Evolutionary conservation across 2,888 invertebrate genomes (phyloP).

Genomic region (Eurytoma adleriae): DNA sequence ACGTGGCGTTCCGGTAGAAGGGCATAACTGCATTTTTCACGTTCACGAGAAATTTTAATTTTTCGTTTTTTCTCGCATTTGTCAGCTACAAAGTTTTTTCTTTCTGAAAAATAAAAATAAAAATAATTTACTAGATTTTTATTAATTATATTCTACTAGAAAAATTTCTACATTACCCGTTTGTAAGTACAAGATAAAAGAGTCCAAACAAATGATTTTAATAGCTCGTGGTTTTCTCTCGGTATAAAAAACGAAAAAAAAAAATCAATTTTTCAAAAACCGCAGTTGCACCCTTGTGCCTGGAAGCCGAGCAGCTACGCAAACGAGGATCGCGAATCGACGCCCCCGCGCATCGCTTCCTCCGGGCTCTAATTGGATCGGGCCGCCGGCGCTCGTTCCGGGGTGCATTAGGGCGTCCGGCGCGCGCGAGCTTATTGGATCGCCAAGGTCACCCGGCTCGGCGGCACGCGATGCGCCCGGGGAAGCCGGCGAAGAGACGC

Average conservation of each 20-base stretch:
- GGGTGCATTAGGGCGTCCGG: neutral
- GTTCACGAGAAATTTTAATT: too few relatives aligned
- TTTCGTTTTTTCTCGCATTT: too few relatives aligned
- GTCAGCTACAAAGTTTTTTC: too few relatives aligned
- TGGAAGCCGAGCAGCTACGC: too few relatives aligned
- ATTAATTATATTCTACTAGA: too few relatives aligned
- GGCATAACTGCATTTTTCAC: too few relatives aligned
- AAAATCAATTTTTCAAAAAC: neutral
- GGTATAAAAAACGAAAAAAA: too few relatives aligned
- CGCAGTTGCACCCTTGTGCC: neutral
- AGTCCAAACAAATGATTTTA: neutral
- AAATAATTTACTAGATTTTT: too few relatives aligned
- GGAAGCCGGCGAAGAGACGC: neutral
- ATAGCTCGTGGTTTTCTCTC: neutral
- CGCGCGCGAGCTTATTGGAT: slow-evolving; percentile 5
- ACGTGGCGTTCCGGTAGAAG: too few relatives aligned
- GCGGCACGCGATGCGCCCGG: neutral
- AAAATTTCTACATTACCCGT: too few relatives aligned
- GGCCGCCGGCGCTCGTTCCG: neutral
- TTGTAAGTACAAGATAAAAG: too few relatives aligned
- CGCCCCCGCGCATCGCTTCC: neutral
- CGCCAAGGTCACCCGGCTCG: slow-evolving; percentile 6
- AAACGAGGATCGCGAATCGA: neutral
- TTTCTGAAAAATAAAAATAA: too few relatives aligned
- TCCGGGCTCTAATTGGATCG: slow-evolving; percentile 7